Evolutionary conservation across 2,888 invertebrate species (phyloP), one percentile per base, ranked within the genome.

Genomic region (Petrophora chlorosata): DNA sequence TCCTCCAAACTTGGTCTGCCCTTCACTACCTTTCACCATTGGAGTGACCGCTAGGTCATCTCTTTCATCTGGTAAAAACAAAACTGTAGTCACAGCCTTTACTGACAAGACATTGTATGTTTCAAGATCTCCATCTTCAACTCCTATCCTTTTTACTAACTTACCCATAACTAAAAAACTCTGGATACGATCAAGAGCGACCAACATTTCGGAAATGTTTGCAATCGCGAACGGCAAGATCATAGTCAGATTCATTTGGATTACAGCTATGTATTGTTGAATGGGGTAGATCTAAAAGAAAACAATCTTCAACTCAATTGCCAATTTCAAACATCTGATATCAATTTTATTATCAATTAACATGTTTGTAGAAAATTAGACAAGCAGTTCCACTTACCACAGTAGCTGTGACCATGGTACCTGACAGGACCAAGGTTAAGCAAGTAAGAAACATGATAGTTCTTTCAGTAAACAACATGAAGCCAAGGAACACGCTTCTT

Each of bases 391-490:
- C 2, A 49, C 66, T 54, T 71, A 89, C 89, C 72, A 73, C 59
- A 14, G 84, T 79, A 8, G 89, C 89, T 9, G 80, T 80, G 5
- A 89, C 73, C 70, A 81, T 67, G 4, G 64, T 67, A 1, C 84
- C 88, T 12, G 74, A 72, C 2, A 89, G 71, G 1, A 82, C 67
- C 2, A 88, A 73, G 1, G 78, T 79, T 52, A 90, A 66, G 10
- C 81, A 67, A 1, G 95, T 95, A 3, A 94, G 63, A 65, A 95
- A 95, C 26, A 96, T 83, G 0, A 95, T 93, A 2, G 92, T 80
- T 67, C 96, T 92, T 39, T 95, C 93, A 0, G 95, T 93, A 62
- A 95, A 95, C 54, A 96, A 88, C 71, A 94, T 94, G 63, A 94
- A 94, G 0, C 94, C 94, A 70, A 94, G 87, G 47, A 94, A 92